These are phyloP conservation scores for Monodelphis domestica DNA, from an alignment of 2,797 vertebrate species.

Conservation along the genomic window DNA sequence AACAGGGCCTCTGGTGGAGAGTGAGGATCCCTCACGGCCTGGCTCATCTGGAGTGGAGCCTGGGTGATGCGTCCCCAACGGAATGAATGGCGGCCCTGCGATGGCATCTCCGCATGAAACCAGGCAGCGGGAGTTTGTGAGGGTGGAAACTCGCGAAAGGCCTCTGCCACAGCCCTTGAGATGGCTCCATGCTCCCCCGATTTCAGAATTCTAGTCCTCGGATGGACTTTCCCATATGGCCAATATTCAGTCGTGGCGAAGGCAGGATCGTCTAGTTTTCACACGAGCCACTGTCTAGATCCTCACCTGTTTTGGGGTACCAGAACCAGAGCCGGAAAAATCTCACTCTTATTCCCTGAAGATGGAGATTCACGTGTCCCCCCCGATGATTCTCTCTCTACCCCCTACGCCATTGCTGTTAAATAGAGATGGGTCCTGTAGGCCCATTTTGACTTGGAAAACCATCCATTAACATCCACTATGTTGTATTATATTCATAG, in stretches of 20 bases:
- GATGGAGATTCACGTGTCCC: neutral
- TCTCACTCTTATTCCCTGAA: neutral
- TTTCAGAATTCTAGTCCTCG: neutral
- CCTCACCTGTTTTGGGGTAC: neutral
- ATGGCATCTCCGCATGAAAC: neutral
- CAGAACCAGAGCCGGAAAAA: neutral
- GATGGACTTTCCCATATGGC: neutral
- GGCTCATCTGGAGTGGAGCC: neutral
- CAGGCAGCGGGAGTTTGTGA: neutral
- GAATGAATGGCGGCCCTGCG: neutral
- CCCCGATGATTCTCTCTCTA: neutral
- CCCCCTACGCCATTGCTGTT: neutral
- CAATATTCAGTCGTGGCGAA: neutral
- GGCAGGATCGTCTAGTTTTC: neutral
- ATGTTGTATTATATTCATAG: neutral
- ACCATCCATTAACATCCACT: neutral
- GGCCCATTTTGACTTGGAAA: neutral
- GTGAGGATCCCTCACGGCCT: neutral
- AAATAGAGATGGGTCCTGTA: neutral
- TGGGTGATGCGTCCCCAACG: neutral
- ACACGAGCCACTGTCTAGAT: too few species aligned
- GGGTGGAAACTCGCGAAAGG: neutral
- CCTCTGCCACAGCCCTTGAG: neutral
- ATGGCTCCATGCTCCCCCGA: neutral
- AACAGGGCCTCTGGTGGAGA: neutral